Base-by-base conservation (phyloP, 2,113 vertebrate species). In the Vulpes lagopus region DNA sequence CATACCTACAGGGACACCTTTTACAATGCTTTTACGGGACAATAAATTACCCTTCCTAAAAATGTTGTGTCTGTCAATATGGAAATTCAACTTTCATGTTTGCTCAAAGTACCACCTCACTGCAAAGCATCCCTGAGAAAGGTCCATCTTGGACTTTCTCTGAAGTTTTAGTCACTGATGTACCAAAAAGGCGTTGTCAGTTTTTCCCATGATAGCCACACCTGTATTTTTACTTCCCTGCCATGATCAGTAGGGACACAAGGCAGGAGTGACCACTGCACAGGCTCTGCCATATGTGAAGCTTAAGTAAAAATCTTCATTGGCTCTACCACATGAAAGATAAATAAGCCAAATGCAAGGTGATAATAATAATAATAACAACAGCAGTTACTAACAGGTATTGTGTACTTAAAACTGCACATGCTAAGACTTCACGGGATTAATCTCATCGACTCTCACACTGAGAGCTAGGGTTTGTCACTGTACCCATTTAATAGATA, bases 101-200 rank as follows among this genome's bases (percentile, higher is more conserved):
- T 60, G 57, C 64, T 71, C 71, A 17, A 78, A 86, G 81, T 55
- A 38, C 57, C 16, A 89, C 22, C 57, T 79, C 62, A 15, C 69
- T 87, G 85, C 87, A 94, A 81, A 82, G 35, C 43, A 85, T 6
- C 78, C 22, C n/a, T 92, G 38, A 16, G 19, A 88, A 91, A 67
- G 59, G n/a, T 57, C 49, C 22, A 11, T 23, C 11, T 53, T 74
- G 88, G 27, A 78, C 49, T 67, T 23, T 11, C 49, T 65, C 38
- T 85, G 65, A 62, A 57, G 16, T 17, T 67, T 92, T 51, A 60
- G 60, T 94, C 91, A 17, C 49, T 60, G 73, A 67, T 32, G 12
- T 23, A 10, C 53, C 80, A 67, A 60, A 62, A n/a, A 15, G 8
- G 25, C 12, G 1, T 1, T 62, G 49, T 12, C n/a, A 38, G 6